These are phyloP conservation scores for Polyploca ridens DNA, from an alignment of 2,888 invertebrate genomes.

Conservation along the genomic window DNA sequence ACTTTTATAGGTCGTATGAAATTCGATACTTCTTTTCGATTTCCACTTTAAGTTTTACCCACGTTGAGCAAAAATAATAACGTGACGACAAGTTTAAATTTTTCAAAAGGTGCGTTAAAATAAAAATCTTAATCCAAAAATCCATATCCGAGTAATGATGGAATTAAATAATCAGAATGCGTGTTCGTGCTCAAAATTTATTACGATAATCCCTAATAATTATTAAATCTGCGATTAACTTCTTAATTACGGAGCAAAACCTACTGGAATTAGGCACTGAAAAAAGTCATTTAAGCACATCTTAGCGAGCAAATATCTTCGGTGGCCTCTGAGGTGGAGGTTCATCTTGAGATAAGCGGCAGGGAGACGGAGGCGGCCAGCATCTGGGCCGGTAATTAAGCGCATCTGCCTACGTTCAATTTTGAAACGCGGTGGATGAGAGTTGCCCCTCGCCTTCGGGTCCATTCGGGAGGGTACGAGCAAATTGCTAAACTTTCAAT, in stretches of 20 bases:
- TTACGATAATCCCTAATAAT: conserved; percentile 52
- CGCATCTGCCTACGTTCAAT: conserved; percentile 84
- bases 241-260: conserved; percentile 53
- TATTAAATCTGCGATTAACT: conserved; percentile 60
- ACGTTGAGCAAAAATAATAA: neutral
- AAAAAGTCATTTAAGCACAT: conserved; percentile 66
- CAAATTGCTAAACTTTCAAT: conserved; percentile 85
- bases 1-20: conserved; percentile 47
- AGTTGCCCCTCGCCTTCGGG: conserved; percentile 77
- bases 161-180: neutral
- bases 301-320: conserved; percentile 67
- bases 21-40: conserved; percentile 24
- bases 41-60: conserved; percentile 2
- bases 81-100: neutral
- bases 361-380: conserved; percentile 58
- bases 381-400: conserved; percentile 83
- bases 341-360: conserved; percentile 76
- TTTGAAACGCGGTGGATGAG: conserved; percentile 81
- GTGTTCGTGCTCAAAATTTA: neutral
- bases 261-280: conserved; percentile 57
- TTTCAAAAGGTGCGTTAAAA: conserved; percentile 34
- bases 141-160: neutral
- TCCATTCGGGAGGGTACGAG: conserved; percentile 81
- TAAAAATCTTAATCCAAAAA: too few species aligned
- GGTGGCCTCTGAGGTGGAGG: conserved; percentile 63